Base-by-base conservation (phyloP, 2,888 invertebrate genomes). In the Oligia strigilis region DNA sequence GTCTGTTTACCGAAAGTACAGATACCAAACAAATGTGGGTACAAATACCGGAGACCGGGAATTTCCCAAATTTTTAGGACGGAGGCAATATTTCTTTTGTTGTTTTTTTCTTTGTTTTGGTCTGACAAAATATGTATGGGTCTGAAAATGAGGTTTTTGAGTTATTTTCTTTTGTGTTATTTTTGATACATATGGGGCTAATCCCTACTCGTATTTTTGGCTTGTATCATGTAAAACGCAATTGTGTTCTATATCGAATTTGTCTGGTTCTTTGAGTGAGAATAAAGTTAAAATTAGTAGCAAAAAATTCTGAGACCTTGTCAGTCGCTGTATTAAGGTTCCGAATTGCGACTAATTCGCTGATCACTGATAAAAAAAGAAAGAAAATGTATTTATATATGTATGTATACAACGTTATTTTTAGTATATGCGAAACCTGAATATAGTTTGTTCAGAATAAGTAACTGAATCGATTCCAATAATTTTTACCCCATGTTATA, bases 1-100 rank as follows among this genome's bases (percentile, higher is more conserved):
- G 66, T 83, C n/a, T 72, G 77, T 83, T 84, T 73, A 66, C 74
- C 36, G 11, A 86, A 77, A 64, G 67, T 80, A 72, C 36, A 19
- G 40, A 67, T 75, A 75, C 70, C 65, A 77, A 71, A 72, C 67
- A 77, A 82, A 76, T 52, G 65, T 83, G 49, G 55, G 49, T 71
- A 85, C 49, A 49, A 49, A 49, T 49, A 70, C n/a, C 36, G 19
- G 23, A 67, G 71, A 52, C 40, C 46, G 17, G 13, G 60, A 72
- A 82, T 75, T 65, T 70, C 29, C 1, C 55, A 74, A 14, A 60
- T 72, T 65, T 83, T 77, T 74, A 36, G 29, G 29, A n/a, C 13
- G 49, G 6, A 36, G 4, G 58, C 23, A 23, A n/a, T 29, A 29
- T 74, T 69, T 36, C 2, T 67, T 67, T 77, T 70, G 74, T 36